A percentile compares a stretch with the other conserved stretches of the same genome.
phyloP scores from a whole-genome alignment of 1,140 invertebrate species.

The Plodia interpunctella region DNA sequence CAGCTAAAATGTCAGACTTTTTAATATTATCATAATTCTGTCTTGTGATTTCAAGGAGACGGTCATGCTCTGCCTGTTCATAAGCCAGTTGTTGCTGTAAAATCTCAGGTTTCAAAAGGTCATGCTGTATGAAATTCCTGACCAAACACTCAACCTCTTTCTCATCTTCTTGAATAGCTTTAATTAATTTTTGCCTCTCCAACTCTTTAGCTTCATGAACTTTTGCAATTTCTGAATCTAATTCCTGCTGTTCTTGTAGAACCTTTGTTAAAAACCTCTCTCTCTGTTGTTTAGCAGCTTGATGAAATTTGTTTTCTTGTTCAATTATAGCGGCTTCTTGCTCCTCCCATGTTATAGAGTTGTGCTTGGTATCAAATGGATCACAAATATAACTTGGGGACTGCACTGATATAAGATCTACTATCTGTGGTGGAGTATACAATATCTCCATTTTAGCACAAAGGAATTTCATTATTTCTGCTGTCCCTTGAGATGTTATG shows the following conservation, averaged over 20 bases:
- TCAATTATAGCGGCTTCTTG: slow-evolving; percentile 63
- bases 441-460: slow-evolving; percentile 68
- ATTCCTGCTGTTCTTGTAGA: slow-evolving; percentile 79
- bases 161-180: slow-evolving; percentile 79
- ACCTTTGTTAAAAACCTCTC: slow-evolving; percentile 80
- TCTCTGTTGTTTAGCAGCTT: slow-evolving; percentile 64
- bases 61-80: slow-evolving; percentile 81
- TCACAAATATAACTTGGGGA: slow-evolving; percentile 32
- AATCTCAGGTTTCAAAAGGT: slow-evolving; percentile 77
- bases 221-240: slow-evolving; percentile 81
- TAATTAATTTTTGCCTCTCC: slow-evolving; percentile 79
- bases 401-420: slow-evolving; percentile 30
- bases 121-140: slow-evolving; percentile 79
- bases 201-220: slow-evolving; percentile 81
- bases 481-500: slow-evolving; percentile 78
- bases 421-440: slow-evolving; percentile 43
- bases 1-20: slow-evolving; percentile 78
- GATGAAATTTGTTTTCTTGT: slow-evolving; percentile 68
- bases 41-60: slow-evolving; percentile 76
- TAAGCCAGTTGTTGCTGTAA: slow-evolving; percentile 80
- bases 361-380: slow-evolving; percentile 45
- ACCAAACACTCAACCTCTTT: slow-evolving; percentile 81
- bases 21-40: slow-evolving; percentile 73
- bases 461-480: slow-evolving; percentile 83
- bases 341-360: slow-evolving; percentile 63